Base-by-base conservation (phyloP, 2,797 vertebrate species). In the Petrocephalus schoutedeni region DNA sequence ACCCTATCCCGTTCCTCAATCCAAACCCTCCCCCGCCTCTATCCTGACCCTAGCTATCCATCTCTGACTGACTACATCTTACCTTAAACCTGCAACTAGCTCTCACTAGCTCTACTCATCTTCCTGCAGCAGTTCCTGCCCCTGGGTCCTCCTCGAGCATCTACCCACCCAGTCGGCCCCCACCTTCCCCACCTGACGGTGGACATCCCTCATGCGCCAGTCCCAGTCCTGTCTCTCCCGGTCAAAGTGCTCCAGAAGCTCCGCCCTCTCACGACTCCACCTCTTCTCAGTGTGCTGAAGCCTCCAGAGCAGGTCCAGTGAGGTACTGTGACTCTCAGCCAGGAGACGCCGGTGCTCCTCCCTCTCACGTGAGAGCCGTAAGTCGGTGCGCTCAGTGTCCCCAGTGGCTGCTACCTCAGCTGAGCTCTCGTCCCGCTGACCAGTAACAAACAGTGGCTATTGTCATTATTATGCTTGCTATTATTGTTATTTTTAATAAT, bases 271-370 rank as follows among this genome's bases (percentile, higher is more conserved):
- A 0, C 95, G 94, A 88, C 94, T 95, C 98, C 98, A 99, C 91
- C 95, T 97, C 91, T 96, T 97, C 93, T 99, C 98, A 0, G 94
- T 96, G 85, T 97, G 97, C 92, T 97, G 97, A 87, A 98, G 96
- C 93, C 97, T 98, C 97, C 98, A 97, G 91, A 96, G 95, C 51
- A 99, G 96, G 91, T 98, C 98, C 96, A 98, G 93, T 49, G 97
- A 96, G 88, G 96, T 90, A 86, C 93, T 92, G 74, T 98, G 98
- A 91, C 96, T 98, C 89, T 98, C 97, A 0, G 98, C 96, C 87
- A 99, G 95, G 85, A 98, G 96, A 61, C 96, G 96, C 91, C 92
- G 96, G 89, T 99, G 97, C 86, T 96, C 97, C 91, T 99, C 97
- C 0, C 96, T 95, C 91, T 97, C 97, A 89, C 90, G 94, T 91